phyloP scores from a whole-genome alignment of 2,888 invertebrate genomes.

The Noctua janthe region DNA sequence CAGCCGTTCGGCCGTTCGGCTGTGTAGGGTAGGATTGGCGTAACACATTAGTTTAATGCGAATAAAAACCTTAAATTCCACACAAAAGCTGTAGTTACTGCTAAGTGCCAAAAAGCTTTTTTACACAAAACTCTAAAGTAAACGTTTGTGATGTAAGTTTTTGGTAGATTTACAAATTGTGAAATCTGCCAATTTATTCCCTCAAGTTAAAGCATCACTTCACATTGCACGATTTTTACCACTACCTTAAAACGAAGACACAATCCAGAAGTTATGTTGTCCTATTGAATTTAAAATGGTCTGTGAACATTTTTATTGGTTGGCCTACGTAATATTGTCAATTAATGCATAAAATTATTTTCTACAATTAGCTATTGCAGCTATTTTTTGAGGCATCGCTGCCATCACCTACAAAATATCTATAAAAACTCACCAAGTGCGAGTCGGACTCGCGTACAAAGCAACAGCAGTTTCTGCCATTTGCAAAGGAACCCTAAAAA shows the following conservation, averaged over 20 bases:
- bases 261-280: background rate
- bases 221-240: background rate
- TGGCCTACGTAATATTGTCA: background rate
- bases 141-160: slow-evolving; percentile 34
- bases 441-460: background rate
- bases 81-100: slow-evolving; percentile 46
- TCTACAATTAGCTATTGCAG: background rate
- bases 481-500: background rate
- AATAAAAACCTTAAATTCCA: slow-evolving; percentile 43
- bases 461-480: background rate
- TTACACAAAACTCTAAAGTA: slow-evolving; percentile 42
- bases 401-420: background rate
- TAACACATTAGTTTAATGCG: slow-evolving; percentile 52
- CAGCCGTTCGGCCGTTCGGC: too few species aligned
- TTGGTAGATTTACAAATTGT: slow-evolving; percentile 22
- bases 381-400: background rate
- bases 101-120: slow-evolving; percentile 59
- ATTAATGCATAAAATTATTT: background rate
- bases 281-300: background rate
- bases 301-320: background rate
- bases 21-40: too few species aligned
- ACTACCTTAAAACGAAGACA: background rate
- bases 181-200: slow-evolving; percentile 21
- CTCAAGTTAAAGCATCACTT: slow-evolving; percentile 5
- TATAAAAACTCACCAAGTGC: background rate